Evolutionary conservation across 2,797 vertebrate genomes (phyloP).

Genomic region (Eulemur coronatus): DNA sequence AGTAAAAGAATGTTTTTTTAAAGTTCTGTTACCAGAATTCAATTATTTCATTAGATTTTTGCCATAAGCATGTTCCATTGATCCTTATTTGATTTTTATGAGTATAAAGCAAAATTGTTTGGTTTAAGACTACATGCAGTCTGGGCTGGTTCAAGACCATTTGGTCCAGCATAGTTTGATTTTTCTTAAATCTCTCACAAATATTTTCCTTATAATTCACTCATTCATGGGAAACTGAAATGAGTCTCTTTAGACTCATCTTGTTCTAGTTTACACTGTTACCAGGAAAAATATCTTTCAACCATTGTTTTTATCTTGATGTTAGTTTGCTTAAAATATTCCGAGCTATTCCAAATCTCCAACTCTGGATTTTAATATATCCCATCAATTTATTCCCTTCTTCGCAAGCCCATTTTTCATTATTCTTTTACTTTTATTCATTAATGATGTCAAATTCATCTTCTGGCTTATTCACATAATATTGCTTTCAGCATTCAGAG

Average conservation of each 20-base stretch:
- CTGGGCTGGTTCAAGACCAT: not conserved
- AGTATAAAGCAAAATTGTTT: not conserved
- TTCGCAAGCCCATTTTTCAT: not conserved
- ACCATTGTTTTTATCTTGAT: not conserved
- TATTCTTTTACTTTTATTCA: slow-evolving; percentile 16
- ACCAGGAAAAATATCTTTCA: not conserved
- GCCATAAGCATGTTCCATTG: not conserved
- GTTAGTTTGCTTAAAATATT: not conserved
- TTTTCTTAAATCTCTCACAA: not conserved
- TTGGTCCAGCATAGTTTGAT: not conserved
- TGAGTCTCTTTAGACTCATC: not conserved
- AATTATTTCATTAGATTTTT: not conserved
- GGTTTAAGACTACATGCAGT: not conserved
- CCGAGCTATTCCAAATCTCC: not conserved
- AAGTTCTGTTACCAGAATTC: not conserved
- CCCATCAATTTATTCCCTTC: not conserved
- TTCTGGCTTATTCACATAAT: not conserved
- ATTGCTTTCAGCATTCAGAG: not conserved
- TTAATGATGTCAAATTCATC: not conserved
- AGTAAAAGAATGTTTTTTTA: not conserved
- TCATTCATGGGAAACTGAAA: not conserved
- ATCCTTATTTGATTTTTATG: not conserved
- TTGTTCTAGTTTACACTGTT: not conserved
- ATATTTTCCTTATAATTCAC: not conserved
- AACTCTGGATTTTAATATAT: not conserved